A percentile compares a stretch with the other conserved stretches of the same genome.
Evolutionary conservation across 1,140 invertebrate species (phyloP).

Genomic region (Amphibalanus amphitrite): DNA sequence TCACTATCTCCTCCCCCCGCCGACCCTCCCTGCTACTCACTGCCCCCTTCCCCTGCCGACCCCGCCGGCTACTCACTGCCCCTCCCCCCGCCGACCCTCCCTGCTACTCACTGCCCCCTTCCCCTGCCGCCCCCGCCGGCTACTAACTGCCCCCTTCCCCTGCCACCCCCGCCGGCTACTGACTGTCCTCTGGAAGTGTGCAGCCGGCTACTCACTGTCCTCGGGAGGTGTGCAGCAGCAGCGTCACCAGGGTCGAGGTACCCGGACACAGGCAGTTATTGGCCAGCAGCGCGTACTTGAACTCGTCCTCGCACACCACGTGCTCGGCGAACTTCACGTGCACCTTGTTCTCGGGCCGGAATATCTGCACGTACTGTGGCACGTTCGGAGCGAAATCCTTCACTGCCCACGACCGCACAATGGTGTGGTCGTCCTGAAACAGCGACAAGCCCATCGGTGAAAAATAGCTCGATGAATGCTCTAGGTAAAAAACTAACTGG

Average conservation of each 20-base stretch:
- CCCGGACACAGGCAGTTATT: constrained; percentile 97
- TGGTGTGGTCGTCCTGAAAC: constrained; percentile 82
- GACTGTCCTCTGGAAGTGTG: constrained; percentile 93
- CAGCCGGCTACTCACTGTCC: constrained; percentile 82
- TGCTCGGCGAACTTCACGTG: constrained; percentile 97
- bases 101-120: no score
- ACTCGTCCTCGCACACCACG: constrained; percentile 90
- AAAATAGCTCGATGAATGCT: no score
- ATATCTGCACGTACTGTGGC: constrained; percentile 95
- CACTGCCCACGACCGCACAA: constrained; percentile 91
- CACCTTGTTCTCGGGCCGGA: constrained; percentile 91
- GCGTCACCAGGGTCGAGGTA: constrained; percentile 84
- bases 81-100: no score
- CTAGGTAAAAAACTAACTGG: no score
- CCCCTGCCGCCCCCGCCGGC: no score
- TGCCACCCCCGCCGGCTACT: no score
- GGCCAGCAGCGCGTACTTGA: constrained; percentile 89
- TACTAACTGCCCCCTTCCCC: no score
- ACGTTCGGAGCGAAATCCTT: constrained; percentile 93
- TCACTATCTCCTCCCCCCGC: no score
- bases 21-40: no score
- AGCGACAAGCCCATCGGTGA: no score
- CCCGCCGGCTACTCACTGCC: no score
- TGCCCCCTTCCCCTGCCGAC: no score
- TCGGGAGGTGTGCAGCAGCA: constrained; percentile 83